A percentile compares a stretch with the other conserved stretches of the same genome.
Evolutionary conservation across 2,113 vertebrate genomes (phyloP).

Genomic region (Vulpes ferrilata): DNA sequence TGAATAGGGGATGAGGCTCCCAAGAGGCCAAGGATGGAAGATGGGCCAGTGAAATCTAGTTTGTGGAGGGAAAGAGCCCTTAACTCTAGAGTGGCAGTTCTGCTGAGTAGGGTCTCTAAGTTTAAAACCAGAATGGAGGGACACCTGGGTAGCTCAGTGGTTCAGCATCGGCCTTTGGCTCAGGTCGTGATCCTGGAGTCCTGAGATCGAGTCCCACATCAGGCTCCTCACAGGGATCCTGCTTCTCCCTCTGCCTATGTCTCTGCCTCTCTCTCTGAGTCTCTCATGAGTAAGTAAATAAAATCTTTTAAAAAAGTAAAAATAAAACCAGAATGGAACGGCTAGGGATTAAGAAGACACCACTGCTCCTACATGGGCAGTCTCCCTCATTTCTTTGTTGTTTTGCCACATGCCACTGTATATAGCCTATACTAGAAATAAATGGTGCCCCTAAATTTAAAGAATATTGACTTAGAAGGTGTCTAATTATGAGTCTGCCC

Average conservation of each 20-base stretch:
- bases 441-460: not conserved
- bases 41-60: not conserved
- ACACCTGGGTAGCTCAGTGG: too few relatives aligned
- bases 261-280: too few relatives aligned
- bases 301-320: too few relatives aligned
- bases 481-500: not conserved
- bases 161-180: too few relatives aligned
- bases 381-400: too few relatives aligned
- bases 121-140: not conserved
- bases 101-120: not conserved
- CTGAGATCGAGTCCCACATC: too few relatives aligned
- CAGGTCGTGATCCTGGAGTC: too few relatives aligned
- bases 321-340: not conserved
- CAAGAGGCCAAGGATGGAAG: not conserved
- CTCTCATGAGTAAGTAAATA: too few relatives aligned
- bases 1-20: not conserved
- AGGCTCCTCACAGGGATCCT: too few relatives aligned
- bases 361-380: not conserved
- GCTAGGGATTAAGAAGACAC: not conserved
- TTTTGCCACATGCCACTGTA: not conserved
- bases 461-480: not conserved
- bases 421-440: not conserved
- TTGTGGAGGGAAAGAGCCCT: not conserved
- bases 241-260: too few relatives aligned
- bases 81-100: not conserved